Base-by-base conservation (phyloP, 2,888 invertebrate species). In the Oligia fasciuncula region DNA sequence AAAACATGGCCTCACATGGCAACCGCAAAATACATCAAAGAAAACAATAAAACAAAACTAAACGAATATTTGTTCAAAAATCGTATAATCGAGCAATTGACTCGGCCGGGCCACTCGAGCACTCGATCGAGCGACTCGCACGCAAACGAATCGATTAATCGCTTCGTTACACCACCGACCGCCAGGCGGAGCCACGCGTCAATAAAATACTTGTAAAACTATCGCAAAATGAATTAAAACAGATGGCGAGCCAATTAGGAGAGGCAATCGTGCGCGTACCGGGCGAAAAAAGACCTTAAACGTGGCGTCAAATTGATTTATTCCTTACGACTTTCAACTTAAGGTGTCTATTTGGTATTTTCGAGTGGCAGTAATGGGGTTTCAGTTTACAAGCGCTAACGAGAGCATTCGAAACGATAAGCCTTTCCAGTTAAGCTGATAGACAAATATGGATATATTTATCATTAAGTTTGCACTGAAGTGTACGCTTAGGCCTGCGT, bases 151-250 rank as follows among this genome's bases (percentile, higher is more conserved):
- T 97, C 97, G 96, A 95, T 96, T 96, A 96, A 95, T 93, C 95
- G 96, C 92, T 94, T 93, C 93, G 95, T 94, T 95, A 94, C 95
- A 93, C 94, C 92, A 89, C 88, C 91, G 91, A 88, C 93, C 94
- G 93, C 94, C 95, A 95, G 96, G 95, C 95, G 96, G 96, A 95
- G 96, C 95, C 95, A 95, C 95, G 94, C 95, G 94, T 96, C 96
- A 96, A 95, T 96, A 96, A 96, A 96, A 96, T 96, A 96, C 96
- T 95, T 96, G 96, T 96, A 96, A 96, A 97, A 96, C 96, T 96
- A 96, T 96, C 95, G 96, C 96, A 92, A 96, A 96, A 95, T 96
- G 96, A 97, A 97, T 97, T 96, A 95, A 96, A 96, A 95, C 96
- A 96, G 95, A 96, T 96, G 96, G 94, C 92, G 94, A 96, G 94